A percentile compares a stretch with the other conserved stretches of the same genome.
Conservation (phyloP, 64 coral and sea anemone genomes). For the Trachythela sp. region DNA sequence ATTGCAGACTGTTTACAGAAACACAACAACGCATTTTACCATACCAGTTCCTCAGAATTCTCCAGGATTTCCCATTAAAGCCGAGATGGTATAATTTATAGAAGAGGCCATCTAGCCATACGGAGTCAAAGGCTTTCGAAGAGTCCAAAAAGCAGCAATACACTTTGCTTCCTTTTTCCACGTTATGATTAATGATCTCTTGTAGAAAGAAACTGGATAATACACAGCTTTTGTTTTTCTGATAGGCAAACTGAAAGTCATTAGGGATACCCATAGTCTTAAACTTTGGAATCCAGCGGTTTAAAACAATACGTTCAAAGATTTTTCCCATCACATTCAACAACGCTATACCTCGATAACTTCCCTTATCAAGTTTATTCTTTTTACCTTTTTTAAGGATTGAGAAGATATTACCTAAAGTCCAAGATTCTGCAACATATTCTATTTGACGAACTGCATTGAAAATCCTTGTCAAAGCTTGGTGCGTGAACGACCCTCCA, state of each 20-base stretch:
- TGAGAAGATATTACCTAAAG: background rate
- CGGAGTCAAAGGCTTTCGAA: background rate
- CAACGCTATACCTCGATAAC: background rate
- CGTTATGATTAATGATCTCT: background rate
- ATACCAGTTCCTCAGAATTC: no score
- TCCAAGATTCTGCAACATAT: background rate
- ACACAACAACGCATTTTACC: no score
- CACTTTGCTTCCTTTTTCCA: background rate
- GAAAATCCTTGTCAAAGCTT: background rate
- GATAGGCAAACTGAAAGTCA: background rate
- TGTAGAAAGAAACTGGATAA: background rate
- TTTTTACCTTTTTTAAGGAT: background rate
- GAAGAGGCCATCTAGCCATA: background rate
- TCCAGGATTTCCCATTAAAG: background rate
- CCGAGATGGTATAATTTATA: background rate
- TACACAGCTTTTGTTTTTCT: background rate
- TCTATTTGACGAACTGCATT: background rate
- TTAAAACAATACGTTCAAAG: background rate
- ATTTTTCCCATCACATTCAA: background rate
- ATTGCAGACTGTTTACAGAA: no score
- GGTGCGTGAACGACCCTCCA: background rate
- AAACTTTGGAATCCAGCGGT: background rate
- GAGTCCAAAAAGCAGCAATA: background rate
- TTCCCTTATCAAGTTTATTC: no score
- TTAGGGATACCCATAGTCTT: background rate